Conservation (phyloP, 2,113 vertebrate genomes). For the Tor tambroides region DNA sequence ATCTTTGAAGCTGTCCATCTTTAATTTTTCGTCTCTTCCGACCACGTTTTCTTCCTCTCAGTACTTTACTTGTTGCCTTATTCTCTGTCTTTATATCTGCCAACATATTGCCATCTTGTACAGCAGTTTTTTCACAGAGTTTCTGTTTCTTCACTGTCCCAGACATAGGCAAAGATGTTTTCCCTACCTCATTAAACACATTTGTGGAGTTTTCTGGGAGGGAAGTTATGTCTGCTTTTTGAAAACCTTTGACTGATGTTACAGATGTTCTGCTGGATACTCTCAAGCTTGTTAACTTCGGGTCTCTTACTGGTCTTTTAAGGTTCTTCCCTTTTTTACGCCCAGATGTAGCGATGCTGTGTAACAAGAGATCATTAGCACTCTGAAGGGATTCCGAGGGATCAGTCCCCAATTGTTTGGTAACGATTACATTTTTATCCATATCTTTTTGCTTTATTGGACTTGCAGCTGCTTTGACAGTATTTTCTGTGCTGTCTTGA, state of each 20-base stretch:
- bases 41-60: not conserved
- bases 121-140: not conserved
- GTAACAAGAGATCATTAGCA: not conserved
- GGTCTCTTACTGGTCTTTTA: not conserved
- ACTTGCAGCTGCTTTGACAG: not conserved
- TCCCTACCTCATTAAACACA: not conserved
- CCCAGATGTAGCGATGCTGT: not conserved
- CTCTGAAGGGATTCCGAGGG: not conserved
- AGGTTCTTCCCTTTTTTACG: constrained; percentile 6
- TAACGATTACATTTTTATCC: not conserved
- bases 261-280: not conserved
- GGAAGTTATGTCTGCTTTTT: not conserved
- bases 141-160: not conserved
- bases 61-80: not conserved
- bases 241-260: not conserved
- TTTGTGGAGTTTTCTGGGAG: not conserved
- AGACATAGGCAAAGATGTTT: not conserved
- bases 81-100: not conserved
- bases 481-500: not conserved
- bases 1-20: not conserved
- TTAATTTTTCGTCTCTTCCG: not conserved
- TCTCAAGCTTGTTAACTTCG: not conserved
- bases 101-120: not conserved
- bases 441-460: not conserved
- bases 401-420: not conserved